Conservation (phyloP, 1,140 invertebrate species). For the Aleiodes sp. region DNA sequence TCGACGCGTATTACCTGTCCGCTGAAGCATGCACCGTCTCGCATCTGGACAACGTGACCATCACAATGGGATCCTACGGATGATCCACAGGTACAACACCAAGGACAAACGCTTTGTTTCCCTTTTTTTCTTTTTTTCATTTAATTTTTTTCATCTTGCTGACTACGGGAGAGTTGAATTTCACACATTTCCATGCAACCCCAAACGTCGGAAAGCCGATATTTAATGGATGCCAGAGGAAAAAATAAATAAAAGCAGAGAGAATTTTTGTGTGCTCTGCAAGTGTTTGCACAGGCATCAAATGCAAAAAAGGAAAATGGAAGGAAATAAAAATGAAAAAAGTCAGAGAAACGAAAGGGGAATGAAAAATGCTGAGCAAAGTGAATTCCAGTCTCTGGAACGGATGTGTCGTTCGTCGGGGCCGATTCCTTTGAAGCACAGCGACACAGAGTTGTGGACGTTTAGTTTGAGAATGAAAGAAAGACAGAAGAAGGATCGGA, state of each 20-base stretch:
- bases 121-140: background rate
- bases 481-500: slow-evolving; percentile 31
- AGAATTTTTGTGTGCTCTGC: background rate
- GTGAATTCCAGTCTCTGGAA: slow-evolving; percentile 27
- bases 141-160: background rate
- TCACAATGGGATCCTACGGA: slow-evolving; percentile 2
- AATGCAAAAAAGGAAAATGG: slow-evolving; percentile 9
- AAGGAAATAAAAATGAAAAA: background rate
- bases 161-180: background rate
- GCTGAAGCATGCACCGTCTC: slow-evolving; percentile 16
- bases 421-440: slow-evolving; percentile 28
- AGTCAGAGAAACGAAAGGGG: slow-evolving; percentile 21
- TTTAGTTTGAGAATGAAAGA: slow-evolving; percentile 20
- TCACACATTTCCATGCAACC: slow-evolving; percentile 5
- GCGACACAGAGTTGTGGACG: slow-evolving; percentile 22
- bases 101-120: background rate
- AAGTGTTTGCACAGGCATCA: slow-evolving; percentile 14
- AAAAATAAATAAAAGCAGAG: slow-evolving; percentile 13
- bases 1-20: slow-evolving; percentile 20
- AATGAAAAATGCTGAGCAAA: slow-evolving; percentile 25
- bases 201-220: slow-evolving; percentile 1
- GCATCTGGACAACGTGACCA: slow-evolving; percentile 14
- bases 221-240: background rate
- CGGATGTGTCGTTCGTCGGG: slow-evolving; percentile 30
- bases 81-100: background rate